Evolutionary conservation across 2,797 vertebrate genomes (phyloP).

Genomic region (Scolopax bukidnonensis): DNA sequence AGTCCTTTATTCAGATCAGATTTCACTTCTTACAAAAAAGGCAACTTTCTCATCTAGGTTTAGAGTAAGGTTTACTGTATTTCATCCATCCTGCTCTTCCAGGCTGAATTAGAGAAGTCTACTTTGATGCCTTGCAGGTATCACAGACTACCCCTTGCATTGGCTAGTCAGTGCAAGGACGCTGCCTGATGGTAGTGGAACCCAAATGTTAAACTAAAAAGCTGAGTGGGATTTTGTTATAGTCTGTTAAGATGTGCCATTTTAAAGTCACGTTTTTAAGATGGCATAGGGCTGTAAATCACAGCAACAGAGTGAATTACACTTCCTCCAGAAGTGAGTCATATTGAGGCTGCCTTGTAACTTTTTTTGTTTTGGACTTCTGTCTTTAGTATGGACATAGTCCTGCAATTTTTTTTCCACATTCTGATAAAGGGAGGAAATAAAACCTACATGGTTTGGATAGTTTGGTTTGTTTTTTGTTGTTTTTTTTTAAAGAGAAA

Average conservation of each 20-base stretch:
- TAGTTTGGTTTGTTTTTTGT: too few species aligned
- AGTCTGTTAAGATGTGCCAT: not conserved
- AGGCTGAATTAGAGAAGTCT: not conserved
- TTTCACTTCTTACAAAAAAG: not conserved
- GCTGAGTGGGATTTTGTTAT: not conserved
- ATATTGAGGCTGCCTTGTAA: not conserved
- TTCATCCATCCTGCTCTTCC: not conserved
- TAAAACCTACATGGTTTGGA: not conserved
- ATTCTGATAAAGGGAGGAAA: not conserved
- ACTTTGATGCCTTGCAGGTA: not conserved
- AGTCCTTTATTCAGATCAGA: not conserved
- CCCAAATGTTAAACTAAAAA: not conserved
- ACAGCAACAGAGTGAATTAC: not conserved
- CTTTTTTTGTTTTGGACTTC: not conserved
- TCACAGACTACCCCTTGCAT: not conserved
- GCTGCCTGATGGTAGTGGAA: not conserved
- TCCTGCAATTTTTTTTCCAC: not conserved
- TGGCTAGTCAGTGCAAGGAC: not conserved
- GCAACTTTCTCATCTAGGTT: not conserved
- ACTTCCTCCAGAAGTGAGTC: not conserved
- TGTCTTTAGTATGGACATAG: not conserved
- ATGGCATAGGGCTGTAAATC: not conserved
- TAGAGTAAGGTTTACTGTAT: not conserved
- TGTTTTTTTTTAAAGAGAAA: not conserved
- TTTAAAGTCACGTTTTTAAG: not conserved